Conservation (phyloP, 2,113 vertebrate genomes). For the Heloderma charlesbogerti region DNA sequence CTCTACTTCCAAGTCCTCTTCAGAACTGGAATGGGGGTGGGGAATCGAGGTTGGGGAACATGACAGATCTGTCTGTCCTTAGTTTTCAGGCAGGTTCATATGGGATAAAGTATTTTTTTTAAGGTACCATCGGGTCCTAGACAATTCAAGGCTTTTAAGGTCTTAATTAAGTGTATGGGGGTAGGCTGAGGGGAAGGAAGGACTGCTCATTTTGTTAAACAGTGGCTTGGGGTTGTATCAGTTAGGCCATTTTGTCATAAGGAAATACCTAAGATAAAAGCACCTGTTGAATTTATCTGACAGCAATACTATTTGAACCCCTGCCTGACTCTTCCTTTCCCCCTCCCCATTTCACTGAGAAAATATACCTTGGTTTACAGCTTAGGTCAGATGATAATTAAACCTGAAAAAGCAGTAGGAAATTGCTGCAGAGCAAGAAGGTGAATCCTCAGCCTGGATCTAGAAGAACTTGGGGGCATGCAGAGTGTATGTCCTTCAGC, state of each 20-base stretch:
- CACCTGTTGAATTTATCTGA: not conserved
- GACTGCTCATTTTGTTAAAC: not conserved
- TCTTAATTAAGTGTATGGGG: too few species aligned
- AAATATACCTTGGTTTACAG: not conserved
- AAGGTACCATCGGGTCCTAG: not conserved
- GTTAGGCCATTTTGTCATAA: not conserved
- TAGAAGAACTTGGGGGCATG: not conserved
- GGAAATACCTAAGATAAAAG: not conserved
- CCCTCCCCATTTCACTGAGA: not conserved
- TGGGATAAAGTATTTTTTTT: not conserved
- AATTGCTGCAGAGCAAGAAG: not conserved
- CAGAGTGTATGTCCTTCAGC: not conserved
- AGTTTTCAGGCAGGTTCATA: not conserved
- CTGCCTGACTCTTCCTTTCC: not conserved
- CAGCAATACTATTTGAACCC: not conserved
- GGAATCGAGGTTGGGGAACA: too few species aligned
- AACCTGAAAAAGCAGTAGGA: not conserved
- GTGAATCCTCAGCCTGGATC: not conserved
- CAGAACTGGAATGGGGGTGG: too few species aligned
- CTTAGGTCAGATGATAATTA: not conserved
- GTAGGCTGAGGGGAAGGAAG: not conserved
- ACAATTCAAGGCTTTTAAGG: too few species aligned
- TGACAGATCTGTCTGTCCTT: not conserved
- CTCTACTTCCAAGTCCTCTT: too few species aligned
- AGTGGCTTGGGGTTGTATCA: not conserved